Base-by-base conservation (phyloP, 2,113 vertebrate species). In the Salvelinus namaycush region DNA sequence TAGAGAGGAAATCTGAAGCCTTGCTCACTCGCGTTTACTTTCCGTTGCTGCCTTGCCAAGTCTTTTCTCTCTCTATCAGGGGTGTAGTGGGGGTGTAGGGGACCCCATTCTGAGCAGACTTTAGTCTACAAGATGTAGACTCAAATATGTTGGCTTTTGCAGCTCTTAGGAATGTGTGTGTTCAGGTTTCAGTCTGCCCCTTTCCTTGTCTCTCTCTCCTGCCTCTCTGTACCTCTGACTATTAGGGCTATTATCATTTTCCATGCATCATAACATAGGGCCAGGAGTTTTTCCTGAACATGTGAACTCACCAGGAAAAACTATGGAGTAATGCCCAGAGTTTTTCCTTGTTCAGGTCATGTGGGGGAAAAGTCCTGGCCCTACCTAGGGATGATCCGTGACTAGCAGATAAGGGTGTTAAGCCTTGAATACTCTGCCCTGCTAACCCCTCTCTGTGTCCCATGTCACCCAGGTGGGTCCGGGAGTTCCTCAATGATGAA, bases 401-500 rank as follows among this genome's bases (percentile, higher is more conserved):
- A 2, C 65, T 74, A 29, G 76, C 70, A 74, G 69, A 71, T 75
- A 48, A 51, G 77, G 74, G 74, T 88, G 72, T 91, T 54, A 44
- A 82, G 68, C 83, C 75, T 76, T 85, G 75, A 18, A 79, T 80
- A n/a, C 16, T 70, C 48, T 39, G 70, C 11, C 24, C 49, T 76
- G 26, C 51, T 26, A 1, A 64, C 65, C 66, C 49, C 48, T 75
- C 54, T 87, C 18, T 86, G 13, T 79, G 75, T 68, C 24, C 60
- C 76, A 80, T 60, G 70, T 86, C 85, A 88, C 44, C 20, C 88
- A 99, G 97, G 87, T 99, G 97, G 97, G 97, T 99, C 44, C 95
- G 97, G 18, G 97, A 99, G 88, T 99, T 99, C 92, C 95, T 99
- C 79, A 99, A 97, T 20, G 96, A 97, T 39, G 97, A 97, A 76